Evolutionary conservation across 2,888 invertebrate genomes (phyloP).

Genomic region (Drosophila borborema): DNA sequence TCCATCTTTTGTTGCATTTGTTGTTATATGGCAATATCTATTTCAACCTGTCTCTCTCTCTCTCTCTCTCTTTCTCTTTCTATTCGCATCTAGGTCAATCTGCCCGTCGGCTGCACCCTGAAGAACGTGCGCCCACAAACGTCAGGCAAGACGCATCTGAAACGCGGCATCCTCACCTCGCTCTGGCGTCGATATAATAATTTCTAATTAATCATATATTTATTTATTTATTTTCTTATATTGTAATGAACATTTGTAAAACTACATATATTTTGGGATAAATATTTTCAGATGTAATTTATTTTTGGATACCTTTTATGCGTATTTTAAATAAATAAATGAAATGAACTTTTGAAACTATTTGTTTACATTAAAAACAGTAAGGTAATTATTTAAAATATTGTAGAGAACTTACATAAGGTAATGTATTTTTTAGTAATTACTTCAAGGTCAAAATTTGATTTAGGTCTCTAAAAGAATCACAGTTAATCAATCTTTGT

Average conservation of each 20-base stretch:
- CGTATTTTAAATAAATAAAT: conserved; percentile 47
- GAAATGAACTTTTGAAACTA: not conserved
- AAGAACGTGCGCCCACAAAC: conserved; percentile 80
- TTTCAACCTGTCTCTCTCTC: too few species aligned
- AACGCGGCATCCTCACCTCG: conserved; percentile 68
- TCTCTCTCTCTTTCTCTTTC: not conserved
- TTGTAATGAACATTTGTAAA: conserved; percentile 20
- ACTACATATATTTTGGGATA: conserved; percentile 22
- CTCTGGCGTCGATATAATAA: conserved; percentile 57
- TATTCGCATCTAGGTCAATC: conserved; percentile 71
- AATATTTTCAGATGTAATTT: conserved; percentile 16
- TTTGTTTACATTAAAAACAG: not conserved
- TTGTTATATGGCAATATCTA: not conserved
- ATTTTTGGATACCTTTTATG: conserved; percentile 39
- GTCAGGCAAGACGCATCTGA: conserved; percentile 52
- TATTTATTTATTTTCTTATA: conserved; percentile 15
- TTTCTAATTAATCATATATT: conserved; percentile 39
- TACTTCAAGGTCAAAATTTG: not conserved
- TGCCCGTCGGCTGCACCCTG: conserved; percentile 83
- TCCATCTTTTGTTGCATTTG: not conserved
- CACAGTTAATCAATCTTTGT: not conserved
- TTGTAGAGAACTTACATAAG: not conserved
- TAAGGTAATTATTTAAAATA: not conserved
- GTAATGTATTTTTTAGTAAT: too few species aligned
- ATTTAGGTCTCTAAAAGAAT: not conserved